Conservation (phyloP, 2,888 invertebrate genomes). For the Drosophila colorata region DNA sequence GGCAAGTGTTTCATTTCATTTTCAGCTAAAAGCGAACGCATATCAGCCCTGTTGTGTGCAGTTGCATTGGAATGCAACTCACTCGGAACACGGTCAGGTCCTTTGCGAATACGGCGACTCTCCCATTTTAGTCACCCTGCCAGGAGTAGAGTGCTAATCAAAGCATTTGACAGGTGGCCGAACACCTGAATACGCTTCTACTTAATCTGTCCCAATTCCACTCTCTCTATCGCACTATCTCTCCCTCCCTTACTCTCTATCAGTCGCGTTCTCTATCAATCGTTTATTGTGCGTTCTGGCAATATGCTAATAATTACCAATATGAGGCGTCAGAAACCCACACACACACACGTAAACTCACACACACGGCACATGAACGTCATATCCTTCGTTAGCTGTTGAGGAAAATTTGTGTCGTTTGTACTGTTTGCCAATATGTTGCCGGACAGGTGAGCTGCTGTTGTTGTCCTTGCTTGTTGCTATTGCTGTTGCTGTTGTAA, state of each 20-base stretch:
- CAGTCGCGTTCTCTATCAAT: neutral
- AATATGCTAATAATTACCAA: conserved; percentile 74
- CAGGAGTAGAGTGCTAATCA: conserved; percentile 49
- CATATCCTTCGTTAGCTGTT: conserved; percentile 15
- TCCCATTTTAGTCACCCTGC: neutral
- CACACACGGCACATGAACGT: conserved; percentile 19
- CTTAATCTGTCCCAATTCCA: neutral
- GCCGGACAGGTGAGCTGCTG: conserved; percentile 50
- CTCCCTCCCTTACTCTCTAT: neutral
- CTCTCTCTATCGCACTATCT: neutral
- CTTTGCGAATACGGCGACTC: conserved; percentile 7
- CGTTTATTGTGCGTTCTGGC: conserved; percentile 27
- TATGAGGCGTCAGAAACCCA: conserved; percentile 68
- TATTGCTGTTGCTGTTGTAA: conserved; percentile 33
- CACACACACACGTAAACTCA: conserved; percentile 23
- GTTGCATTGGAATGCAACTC: conserved; percentile 44
- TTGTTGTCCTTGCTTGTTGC: conserved; percentile 16
- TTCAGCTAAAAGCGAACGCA: conserved; percentile 55
- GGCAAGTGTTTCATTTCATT: conserved; percentile 63
- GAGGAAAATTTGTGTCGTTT: conserved; percentile 46
- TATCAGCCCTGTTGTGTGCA: conserved; percentile 29
- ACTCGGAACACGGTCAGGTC: conserved; percentile 1
- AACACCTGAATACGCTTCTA: conserved; percentile 28
- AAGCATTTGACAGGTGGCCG: conserved; percentile 41
- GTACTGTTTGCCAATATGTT: conserved; percentile 66